Evolutionary conservation across 1,140 invertebrate species (phyloP), one percentile per base, ranked within the genome.

Genomic region (Diorhabda elongata): DNA sequence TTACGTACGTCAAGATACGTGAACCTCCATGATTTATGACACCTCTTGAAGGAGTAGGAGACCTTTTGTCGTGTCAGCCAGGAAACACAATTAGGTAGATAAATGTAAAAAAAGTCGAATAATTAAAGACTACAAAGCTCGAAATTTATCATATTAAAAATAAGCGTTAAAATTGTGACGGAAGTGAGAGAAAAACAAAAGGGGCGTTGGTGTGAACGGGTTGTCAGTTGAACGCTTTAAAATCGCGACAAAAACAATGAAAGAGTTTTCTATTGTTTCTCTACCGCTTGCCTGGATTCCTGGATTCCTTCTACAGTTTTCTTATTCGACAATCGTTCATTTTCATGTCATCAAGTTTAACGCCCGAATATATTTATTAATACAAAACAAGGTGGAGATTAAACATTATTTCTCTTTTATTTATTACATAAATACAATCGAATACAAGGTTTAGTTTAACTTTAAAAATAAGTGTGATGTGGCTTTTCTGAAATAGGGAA

Each of bases 61-160:
- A 26, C 57, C 69, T 68, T 73, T 79, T 79, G 75, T 78, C 73
- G 68, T 67, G 58, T 64, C 71, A 77, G 78, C 76, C 79, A 79
- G 76, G 76, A 78, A 79, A 78, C 78, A 80, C 78, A 80, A 80
- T 80, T 80, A 80, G 79, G 78, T 80, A 79, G 78, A 80, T 80
- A 80, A 80, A 79, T 80, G 78, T 78, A 75, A 79, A 80, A 79
- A 79, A 77, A 75, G 73, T 75, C 73, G 79, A 80, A 80, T 80
- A 80, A 79, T 80, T 80, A 80, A 79, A 78, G 75, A 73, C 70
- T 78, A 80, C 79, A 80, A 80, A 80, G 79, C 79, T 75, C 76
- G 71, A 75, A 80, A 80, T 80, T 80, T 78, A 80, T 80, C 79
- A 80, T 78, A 80, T 80, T 80, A 79, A 80, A 80, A 80, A 80